Base-by-base conservation (phyloP, 2,888 invertebrate species). In the Eupsilia transversa region DNA sequence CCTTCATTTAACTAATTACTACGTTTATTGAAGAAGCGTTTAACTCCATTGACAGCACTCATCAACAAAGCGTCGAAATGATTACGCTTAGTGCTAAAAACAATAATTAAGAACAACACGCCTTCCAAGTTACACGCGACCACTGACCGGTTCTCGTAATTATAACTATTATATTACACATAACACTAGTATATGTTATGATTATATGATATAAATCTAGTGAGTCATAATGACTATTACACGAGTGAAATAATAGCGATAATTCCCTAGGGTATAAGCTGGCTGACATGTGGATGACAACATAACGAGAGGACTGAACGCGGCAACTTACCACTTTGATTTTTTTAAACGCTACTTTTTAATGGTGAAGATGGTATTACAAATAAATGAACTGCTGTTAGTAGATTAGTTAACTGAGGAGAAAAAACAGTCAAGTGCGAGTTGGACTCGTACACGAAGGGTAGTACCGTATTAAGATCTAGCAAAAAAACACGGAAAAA, bases 121-220 rank as follows among this genome's bases (percentile, higher is more conserved):
- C 5, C 27, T 52, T 27, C 10, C 20, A 30, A 76, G 30, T 76
- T 59, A 61, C 57, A 49, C 63, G 70, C 43, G 30, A 64, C 23
- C 30, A 6, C 46, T 35, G 41, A 56, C 79, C 14, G 33, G 72
- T 78, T 78, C 20, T 27, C n/a, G 23, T 49, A 33, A 46, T 46
- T 61, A 46, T 64, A 43, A 68, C 41, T 23, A 61, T 74, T 46
- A 49, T 14, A n/a, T 23, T 61, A 27, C n/a, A n/a, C 2, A 7
- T 9, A 60, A 56, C 52, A 54, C 68, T 49, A 38, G 60, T 17
- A 10, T 61, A 38, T 49, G 20, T 65, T 49, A 49, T 49, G 46
- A 64, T 65, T 65, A 54, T 61, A 76, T 76, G 38, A 77, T 68
- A 61, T 27, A 33, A 27, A 68, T 76, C 46, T 56, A 56, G 61